Evolutionary conservation across 2,113 vertebrate genomes (phyloP), one percentile per base, ranked within the genome.

Genomic region (Tor tambroides): DNA sequence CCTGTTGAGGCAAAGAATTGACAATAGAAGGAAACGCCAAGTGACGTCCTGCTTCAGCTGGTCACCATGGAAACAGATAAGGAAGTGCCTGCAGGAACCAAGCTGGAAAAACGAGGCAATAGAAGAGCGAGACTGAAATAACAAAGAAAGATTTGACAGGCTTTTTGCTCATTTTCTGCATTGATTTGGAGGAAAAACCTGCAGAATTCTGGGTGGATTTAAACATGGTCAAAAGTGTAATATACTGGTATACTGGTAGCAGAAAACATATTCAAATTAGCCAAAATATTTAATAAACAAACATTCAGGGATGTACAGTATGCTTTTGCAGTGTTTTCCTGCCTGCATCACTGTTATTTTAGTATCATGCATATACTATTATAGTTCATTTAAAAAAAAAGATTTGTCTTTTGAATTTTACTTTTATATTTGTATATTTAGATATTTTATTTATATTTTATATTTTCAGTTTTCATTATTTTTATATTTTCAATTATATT

Each of bases 1-100:
- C 96, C 89, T 88, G 89, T 80, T 80, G 56, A 77, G 67, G 21
- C 94, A 96, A 94, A 90, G 88, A 94, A 92, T 87, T 87, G 78
- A 96, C 97, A 99, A 99, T 99, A 89, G 96, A 90, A 96, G 98
- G 98, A 99, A 98, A 93, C 90, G 21, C 8, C 92, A 94, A 94
- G 91, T 89, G 5, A 90, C 95, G 97, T 98, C 97, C 97, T 96
- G 95, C 92, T 91, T 72, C 92, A 88, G 4, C 91, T 43, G 91
- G 93, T 95, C 94, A 90, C 95, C 91, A 91, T 95, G 96, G 96
- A 96, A 97, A 96, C 95, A 89, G 92, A 93, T 84, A 89, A 91
- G 94, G 95, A 93, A 94, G 94, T 93, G 92, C 95, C 92, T 95
- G 92, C 88, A 51, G 78, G 80, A 86, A 79, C 74, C 26, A 49